Percentiles rank a stretch among this genome's conserved stretches.
These are phyloP conservation scores for Cloeon dipterum DNA, from an alignment of 2,888 invertebrate genomes.

Conservation along the genomic window DNA sequence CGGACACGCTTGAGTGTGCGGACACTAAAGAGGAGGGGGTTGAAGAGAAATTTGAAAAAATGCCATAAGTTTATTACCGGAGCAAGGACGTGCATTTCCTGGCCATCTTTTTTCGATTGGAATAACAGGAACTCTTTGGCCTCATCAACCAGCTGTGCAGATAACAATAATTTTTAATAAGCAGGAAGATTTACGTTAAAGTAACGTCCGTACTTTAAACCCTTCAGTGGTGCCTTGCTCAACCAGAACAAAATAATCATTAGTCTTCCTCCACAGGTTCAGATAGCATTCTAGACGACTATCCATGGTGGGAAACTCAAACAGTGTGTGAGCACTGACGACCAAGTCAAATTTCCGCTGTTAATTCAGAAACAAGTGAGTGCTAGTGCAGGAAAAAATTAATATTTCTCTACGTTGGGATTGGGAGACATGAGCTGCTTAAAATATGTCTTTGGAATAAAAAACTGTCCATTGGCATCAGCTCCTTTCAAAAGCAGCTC, in stretches of 20 bases:
- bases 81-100: conserved; percentile 40
- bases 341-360: conserved; percentile 55
- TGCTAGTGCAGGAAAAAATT: conserved; percentile 5
- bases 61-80: conserved; percentile 43
- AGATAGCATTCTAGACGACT: conserved; percentile 42
- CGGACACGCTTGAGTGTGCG: conserved; percentile 62
- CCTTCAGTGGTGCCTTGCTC: conserved; percentile 70
- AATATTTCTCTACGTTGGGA: conserved; percentile 20
- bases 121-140: conserved; percentile 58
- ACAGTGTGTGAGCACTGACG: conserved; percentile 51
- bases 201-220: conserved; percentile 28
- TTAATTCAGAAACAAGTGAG: conserved; percentile 10
- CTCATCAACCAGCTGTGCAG: conserved; percentile 41
- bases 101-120: conserved; percentile 13
- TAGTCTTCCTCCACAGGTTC: conserved; percentile 70
- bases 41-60: conserved; percentile 3
- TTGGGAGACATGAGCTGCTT: conserved; percentile 59
- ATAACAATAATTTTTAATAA: neutral
- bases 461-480: conserved; percentile 30
- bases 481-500: conserved; percentile 43
- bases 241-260: conserved; percentile 55
- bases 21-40: conserved; percentile 33
- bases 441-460: conserved; percentile 39
- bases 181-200: neutral
- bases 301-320: conserved; percentile 48